Evolutionary conservation across 2,888 invertebrate species (phyloP), one percentile per base, ranked within the genome.

Genomic region (Apoda limacodes): DNA sequence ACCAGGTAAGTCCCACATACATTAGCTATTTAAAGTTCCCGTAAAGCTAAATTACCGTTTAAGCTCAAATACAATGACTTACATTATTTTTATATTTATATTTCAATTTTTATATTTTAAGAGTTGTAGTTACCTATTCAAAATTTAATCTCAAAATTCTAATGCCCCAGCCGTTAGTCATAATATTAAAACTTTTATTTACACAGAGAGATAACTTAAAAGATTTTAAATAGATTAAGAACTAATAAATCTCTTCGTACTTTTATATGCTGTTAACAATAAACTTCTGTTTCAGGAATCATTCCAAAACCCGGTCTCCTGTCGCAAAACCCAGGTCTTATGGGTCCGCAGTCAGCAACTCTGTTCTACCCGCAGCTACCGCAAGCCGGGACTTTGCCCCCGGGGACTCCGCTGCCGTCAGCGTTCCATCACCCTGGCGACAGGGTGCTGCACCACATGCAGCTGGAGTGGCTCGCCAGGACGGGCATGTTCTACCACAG

Each of bases 401-500:
- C 63, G 1, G 74, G 81, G 1, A 80, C 69, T 43, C 80, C 83
- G 12, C 59, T 83, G 49, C 81, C 83, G 25, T 67, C 78, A 0
- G 74, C 80, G 7, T 74, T 80, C 65, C 70, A 75, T 57, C 72
- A 72, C 50, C 80, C 78, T 0, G 75, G 70, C 0, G 74, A 76
- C 48, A 37, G 75, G 15, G 88, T 88, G 32, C 82, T 90, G 20
- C 90, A 90, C 49, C 90, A 90, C 50, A 87, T 90, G 80, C 92
- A 92, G 65, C 82, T 94, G 41, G 95, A 95, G 66, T 95, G 95
- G 89, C 80, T 95, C 40, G 93, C 95, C 4, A 85, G 95, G 48
- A 92, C 93, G 3, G 95, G 95, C 13, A 94, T 95, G 92, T 86
- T 95, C 45, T 95, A 95, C 59, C 94, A 94, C 22, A 82, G 95